phyloP scores from a whole-genome alignment of 2,888 invertebrate species.

The Aphrophora alni region DNA sequence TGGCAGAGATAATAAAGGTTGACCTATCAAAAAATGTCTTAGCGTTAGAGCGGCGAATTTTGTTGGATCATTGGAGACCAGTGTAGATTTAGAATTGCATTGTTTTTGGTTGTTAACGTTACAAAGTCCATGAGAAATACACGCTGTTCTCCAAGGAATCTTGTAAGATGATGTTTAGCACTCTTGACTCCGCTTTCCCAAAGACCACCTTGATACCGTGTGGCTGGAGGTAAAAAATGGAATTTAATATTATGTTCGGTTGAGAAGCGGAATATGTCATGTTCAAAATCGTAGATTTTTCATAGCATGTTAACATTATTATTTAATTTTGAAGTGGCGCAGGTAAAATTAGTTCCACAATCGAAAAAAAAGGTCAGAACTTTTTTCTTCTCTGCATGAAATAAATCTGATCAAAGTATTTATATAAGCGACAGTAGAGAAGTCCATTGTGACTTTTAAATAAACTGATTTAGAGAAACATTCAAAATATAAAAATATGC shows the following conservation, averaged over 20 bases:
- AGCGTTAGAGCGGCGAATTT: slow-evolving; percentile 51
- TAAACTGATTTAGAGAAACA: slow-evolving; percentile 50
- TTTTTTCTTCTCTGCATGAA: slow-evolving; percentile 48
- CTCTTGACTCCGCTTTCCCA: slow-evolving; percentile 52
- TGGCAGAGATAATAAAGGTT: slow-evolving; percentile 47
- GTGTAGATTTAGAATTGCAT: slow-evolving; percentile 50
- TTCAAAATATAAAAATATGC: slow-evolving; percentile 42
- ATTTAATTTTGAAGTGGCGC: slow-evolving; percentile 44
- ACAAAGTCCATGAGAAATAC: slow-evolving; percentile 52
- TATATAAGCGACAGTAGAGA: slow-evolving; percentile 51
- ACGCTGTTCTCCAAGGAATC: slow-evolving; percentile 42
- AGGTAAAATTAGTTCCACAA: slow-evolving; percentile 54
- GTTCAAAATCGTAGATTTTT: background rate
- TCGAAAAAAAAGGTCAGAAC: slow-evolving; percentile 49
- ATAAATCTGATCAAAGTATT: no score
- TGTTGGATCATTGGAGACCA: slow-evolving; percentile 48
- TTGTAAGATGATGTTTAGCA: slow-evolving; percentile 45
- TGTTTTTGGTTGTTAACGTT: slow-evolving; percentile 49
- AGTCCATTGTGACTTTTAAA: slow-evolving; percentile 52
- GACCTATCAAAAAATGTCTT: slow-evolving; percentile 53
- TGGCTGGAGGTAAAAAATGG: slow-evolving; percentile 42
- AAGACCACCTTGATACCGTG: slow-evolving; percentile 28
- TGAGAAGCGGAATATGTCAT: no score
- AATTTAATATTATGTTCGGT: background rate
- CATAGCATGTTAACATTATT: background rate